Evolutionary conservation across 1,140 invertebrate species (phyloP), one percentile per base, ranked within the genome.

Genomic region (Stegodyphus mimosarum): DNA sequence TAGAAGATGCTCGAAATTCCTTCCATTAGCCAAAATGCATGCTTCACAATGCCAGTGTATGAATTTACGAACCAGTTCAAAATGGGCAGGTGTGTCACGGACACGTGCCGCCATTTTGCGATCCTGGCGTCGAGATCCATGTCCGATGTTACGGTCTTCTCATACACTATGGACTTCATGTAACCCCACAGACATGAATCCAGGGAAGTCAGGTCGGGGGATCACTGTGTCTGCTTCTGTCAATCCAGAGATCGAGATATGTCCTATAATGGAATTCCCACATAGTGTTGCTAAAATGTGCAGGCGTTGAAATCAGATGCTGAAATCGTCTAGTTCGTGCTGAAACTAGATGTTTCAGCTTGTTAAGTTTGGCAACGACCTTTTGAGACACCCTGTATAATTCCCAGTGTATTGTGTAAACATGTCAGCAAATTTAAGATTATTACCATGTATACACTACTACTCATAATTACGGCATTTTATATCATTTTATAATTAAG

Each of bases 221-320:
- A 67, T 67, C 17, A 6, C 18, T 2, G 6, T n/a, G 17, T 18
- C 18, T 6, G 10, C 66, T 48, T 71, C 49, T 50, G 69, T 6
- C 48, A 71, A 49, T 71, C 69, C 69, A 71, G 69, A 13, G 69
- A 33, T 71, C 69, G 48, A 15, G 48, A 71, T 71, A 71, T 5
- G 69, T n/a, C 6, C 18, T 48, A 71, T 71, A 6, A 48, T 52
- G 6, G 49, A 52, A 71, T 71, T 71, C 49, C 69, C n/a, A 11
- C 49, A 71, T 48, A 71, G 33, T 50, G 7, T 2, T 48, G 69
- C n/a, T 71, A 71, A 71, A 71, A 71, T 71, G 66, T 18, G 13
- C 66, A 67, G 13, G 66, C 13, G 33, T 33, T 3, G 18, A n/a
- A n/a, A n/a, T n/a, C n/a, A n/a, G n/a, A n/a, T n/a, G n/a, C n/a